Conservation (phyloP, 2,797 vertebrate species). For the Peromyscus nudipes region DNA sequence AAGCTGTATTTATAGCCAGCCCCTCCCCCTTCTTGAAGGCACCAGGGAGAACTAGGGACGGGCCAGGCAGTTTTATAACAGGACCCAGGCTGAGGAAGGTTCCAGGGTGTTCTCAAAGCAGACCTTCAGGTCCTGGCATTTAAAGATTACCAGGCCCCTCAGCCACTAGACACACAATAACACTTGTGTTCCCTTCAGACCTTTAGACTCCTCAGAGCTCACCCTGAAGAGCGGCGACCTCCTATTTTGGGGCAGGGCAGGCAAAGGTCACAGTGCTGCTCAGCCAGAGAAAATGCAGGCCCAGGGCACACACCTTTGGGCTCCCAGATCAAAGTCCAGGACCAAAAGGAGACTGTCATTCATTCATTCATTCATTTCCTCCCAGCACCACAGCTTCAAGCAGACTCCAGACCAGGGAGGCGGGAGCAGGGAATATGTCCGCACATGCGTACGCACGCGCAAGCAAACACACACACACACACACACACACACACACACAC, state of each 20-base stretch:
- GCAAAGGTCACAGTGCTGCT: neutral
- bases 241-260: no score
- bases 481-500: neutral
- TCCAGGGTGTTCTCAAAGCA: neutral
- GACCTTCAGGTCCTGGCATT: neutral
- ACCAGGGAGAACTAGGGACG: neutral
- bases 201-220: neutral
- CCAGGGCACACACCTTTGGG: neutral
- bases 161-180: neutral
- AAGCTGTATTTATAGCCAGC: conserved; percentile 10
- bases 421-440: no score
- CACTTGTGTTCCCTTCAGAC: neutral
- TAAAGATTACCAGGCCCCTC: neutral
- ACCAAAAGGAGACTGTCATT: neutral
- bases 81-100: neutral
- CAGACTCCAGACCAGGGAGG: neutral
- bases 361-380: neutral
- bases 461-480: no score
- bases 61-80: neutral
- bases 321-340: neutral
- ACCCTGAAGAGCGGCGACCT: neutral
- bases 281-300: neutral
- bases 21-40: conserved; percentile 7
- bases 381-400: neutral
- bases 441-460: fast-evolving